Evolutionary conservation across 2,113 vertebrate genomes (phyloP), one percentile per base, ranked within the genome.

Genomic region (Hydrolagus affinis): DNA sequence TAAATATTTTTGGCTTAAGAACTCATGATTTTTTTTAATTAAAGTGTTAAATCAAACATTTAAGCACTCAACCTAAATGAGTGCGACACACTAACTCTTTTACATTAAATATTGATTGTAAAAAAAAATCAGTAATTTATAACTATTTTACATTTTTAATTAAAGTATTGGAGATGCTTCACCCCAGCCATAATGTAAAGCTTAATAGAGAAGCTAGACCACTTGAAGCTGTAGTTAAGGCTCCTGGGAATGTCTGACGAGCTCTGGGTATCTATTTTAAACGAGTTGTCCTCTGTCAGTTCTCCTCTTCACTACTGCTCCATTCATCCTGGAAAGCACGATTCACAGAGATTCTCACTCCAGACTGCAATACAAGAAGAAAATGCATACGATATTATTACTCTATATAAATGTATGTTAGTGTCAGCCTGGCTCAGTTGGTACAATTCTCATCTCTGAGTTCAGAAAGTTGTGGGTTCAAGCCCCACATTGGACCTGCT

Each of bases 271-370:
- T 6, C 71, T 25, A 30, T 72, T 59, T 11, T 19, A 14, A 85
- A 64, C 57, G 19, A 14, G 23, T 62, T 59, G 21, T 66, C 10
- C 25, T 32, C 25, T 9, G 10, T 91, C 88, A 90, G 90, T 89
- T 94, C 89, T 97, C 96, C 86, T 96, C 95, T 85, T 95, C 96
- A 85, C 96, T 97, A 92, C 94, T 94, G 89, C 97, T 99, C 98
- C 98, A 99, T 0, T 94, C 91, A 0, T 99, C 98, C 90, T 95
- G 92, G 89, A 96, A 97, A 14, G 94, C 95, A 87, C 92, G 92
- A 90, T 95, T 95, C 85, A 94, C 90, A 1, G 87, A 89, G 21
- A 92, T 87, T 85, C 87, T 92, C 66, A 86, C 85, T 85, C 88
- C 89, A 89, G 70, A 86, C 95, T 97, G 89, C 75, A 87, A 88